These are phyloP conservation scores for Drosophila leontia DNA, from an alignment of 1,140 invertebrate species.

Conservation along the genomic window DNA sequence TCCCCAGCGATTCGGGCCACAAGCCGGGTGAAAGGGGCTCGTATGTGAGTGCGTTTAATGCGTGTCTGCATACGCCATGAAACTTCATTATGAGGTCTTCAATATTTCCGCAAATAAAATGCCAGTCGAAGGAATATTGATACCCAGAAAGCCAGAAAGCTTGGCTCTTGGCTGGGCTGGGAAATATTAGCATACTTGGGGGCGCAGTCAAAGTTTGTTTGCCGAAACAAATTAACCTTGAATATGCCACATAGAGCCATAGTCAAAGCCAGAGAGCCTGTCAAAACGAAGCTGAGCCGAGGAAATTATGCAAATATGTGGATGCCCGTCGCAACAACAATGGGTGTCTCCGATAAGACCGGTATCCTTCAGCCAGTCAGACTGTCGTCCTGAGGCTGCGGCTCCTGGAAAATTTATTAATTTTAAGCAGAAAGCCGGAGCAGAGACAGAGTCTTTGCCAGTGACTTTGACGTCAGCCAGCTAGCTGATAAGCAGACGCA, in stretches of 20 bases:
- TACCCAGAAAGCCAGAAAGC: slow-evolving; percentile 29
- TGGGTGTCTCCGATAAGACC: slow-evolving; percentile 40
- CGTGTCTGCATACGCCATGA: slow-evolving; percentile 59
- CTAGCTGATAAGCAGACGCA: slow-evolving; percentile 52
- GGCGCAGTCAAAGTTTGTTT: slow-evolving; percentile 64
- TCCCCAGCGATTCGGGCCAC: slow-evolving; percentile 39
- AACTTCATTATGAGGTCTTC: slow-evolving; percentile 69
- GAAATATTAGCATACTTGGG: slow-evolving; percentile 76
- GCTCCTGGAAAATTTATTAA: slow-evolving; percentile 59
- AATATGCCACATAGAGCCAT: slow-evolving; percentile 43
- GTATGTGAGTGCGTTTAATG: slow-evolving; percentile 41
- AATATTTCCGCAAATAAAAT: slow-evolving; percentile 62
- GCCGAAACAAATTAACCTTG: slow-evolving; percentile 77
- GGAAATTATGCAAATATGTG: slow-evolving; percentile 58
- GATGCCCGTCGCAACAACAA: slow-evolving; percentile 41
- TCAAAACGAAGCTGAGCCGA: slow-evolving; percentile 36
- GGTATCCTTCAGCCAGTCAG: slow-evolving; percentile 12
- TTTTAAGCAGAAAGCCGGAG: slow-evolving; percentile 51
- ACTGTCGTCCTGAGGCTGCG: slow-evolving; percentile 27
- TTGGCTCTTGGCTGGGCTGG: slow-evolving; percentile 3
- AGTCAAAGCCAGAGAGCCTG: slow-evolving; percentile 14
- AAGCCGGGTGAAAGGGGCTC: slow-evolving; percentile 10
- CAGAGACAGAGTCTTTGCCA: not conserved
- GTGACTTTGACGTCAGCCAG: slow-evolving; percentile 57
- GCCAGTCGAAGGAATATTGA: slow-evolving; percentile 49